Base-by-base conservation (phyloP, 2,888 invertebrate genomes). In the Ennomos fuscantarius region DNA sequence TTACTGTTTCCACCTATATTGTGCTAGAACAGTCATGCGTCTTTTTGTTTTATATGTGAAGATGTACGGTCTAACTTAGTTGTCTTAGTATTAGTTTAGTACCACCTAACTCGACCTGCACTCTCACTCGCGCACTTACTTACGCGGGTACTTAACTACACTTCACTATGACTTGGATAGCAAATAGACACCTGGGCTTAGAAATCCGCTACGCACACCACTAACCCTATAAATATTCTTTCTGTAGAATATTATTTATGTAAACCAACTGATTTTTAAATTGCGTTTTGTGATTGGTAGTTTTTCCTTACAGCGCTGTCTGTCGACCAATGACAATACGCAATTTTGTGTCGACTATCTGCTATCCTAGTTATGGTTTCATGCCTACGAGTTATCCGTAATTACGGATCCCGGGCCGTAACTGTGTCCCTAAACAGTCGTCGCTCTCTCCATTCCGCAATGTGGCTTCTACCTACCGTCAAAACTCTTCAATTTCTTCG, bases 41-140 rank as follows among this genome's bases (percentile, higher is more conserved):
- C 39, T 49, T 13, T 57, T 47, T 63, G 47, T 55, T 41, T 54
- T 59, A 42, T 56, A 42, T 62, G 61, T 62, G 35, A 33, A 43
- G 5, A 34, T 9, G 37, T 62, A 35, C 56, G 56, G 58, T 55
- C 32, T 62, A 61, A 64, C 58, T 57, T 51, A 52, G 48, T 11
- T 39, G 12, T 49, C 36, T 36, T 64, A 53, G 62, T 58, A 60
- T 54, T 40, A 59, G n/a, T n/a, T n/a, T 66, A 66, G 66, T 24
- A 45, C 48, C 63, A 60, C 63, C 55, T 62, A 62, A 64, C 64
- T 64, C 55, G 52, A 59, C 64, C 67, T 65, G 67, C 67, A 67
- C 67, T 67, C 67, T 67, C 65, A 65, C 67, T 63, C 55, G 67
- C 67, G 63, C 65, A 65, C 58, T 62, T 55, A 53, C 56, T 56